Percentiles rank a stretch among this genome's conserved stretches.
Evolutionary conservation across 1,140 invertebrate genomes (phyloP).

Genomic region (Asbolus verrucosus): DNA sequence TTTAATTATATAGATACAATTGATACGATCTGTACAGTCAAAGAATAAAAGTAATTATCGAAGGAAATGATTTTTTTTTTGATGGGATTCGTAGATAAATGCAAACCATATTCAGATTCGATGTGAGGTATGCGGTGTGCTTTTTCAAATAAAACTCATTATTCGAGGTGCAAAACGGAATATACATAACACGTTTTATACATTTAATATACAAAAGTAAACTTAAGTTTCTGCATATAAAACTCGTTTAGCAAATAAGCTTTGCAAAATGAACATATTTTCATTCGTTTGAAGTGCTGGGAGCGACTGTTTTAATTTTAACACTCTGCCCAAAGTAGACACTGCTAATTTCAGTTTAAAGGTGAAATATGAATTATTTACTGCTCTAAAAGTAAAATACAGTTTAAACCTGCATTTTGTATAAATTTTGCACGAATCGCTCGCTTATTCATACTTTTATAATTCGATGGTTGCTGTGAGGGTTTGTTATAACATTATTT

Average conservation of each 20-base stretch:
- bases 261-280: constrained; percentile 46
- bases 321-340: constrained; percentile 47
- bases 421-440: constrained; percentile 12
- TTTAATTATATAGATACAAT: constrained; percentile 49
- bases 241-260: constrained; percentile 49
- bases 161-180: constrained; percentile 46
- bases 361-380: constrained; percentile 47
- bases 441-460: constrained; percentile 35
- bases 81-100: constrained; percentile 35
- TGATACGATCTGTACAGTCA: constrained; percentile 41
- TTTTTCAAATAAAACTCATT: constrained; percentile 9
- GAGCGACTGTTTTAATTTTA: constrained; percentile 46
- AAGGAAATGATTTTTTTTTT: constrained; percentile 41
- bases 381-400: constrained; percentile 31
- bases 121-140: neutral
- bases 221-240: constrained; percentile 50
- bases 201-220: constrained; percentile 49
- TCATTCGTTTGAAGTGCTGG: constrained; percentile 41
- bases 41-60: constrained; percentile 47
- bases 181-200: constrained; percentile 49
- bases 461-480: constrained; percentile 8
- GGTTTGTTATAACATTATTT: no score
- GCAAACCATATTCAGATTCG: neutral
- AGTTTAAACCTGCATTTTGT: constrained; percentile 20
- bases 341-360: constrained; percentile 43